Conservation (phyloP, 2,113 vertebrate species). For the Todiramphus chloris region DNA sequence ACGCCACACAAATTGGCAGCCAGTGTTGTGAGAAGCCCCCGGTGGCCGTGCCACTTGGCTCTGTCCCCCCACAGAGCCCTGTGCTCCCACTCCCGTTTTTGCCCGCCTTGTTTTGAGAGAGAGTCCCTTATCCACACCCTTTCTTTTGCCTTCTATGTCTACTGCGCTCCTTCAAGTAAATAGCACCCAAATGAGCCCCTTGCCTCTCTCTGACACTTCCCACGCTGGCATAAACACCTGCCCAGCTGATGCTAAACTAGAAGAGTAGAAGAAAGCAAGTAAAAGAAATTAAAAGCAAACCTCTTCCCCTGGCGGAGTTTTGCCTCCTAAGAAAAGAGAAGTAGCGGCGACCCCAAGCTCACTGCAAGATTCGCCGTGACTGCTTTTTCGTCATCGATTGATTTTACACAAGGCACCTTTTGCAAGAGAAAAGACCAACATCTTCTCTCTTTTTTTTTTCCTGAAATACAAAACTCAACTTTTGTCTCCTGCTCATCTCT, state of each 20-base stretch:
- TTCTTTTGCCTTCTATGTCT: neutral
- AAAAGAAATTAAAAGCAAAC: neutral
- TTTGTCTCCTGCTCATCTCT: neutral
- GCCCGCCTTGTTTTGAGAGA: neutral
- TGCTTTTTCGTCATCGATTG: neutral
- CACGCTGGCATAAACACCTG: neutral
- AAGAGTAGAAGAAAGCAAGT: neutral
- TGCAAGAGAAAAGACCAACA: neutral
- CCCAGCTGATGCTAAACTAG: neutral
- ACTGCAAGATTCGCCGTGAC: neutral
- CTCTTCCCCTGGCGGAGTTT: neutral
- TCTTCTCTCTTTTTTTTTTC: too few species aligned
- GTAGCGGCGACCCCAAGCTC: neutral
- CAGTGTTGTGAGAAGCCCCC: rapidly evolving
- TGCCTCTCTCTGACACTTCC: neutral
- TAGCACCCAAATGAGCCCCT: neutral
- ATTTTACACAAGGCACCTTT: neutral
- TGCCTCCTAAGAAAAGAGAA: neutral
- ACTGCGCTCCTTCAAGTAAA: neutral
- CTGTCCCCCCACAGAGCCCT: too few species aligned
- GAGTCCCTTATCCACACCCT: neutral
- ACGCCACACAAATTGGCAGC: neutral
- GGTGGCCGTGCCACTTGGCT: rapidly evolving
- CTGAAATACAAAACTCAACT: rapidly evolving
- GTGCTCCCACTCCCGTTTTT: neutral